Evolutionary conservation across 2,797 vertebrate species (phyloP).

Genomic region (Sebastes aleutianus): DNA sequence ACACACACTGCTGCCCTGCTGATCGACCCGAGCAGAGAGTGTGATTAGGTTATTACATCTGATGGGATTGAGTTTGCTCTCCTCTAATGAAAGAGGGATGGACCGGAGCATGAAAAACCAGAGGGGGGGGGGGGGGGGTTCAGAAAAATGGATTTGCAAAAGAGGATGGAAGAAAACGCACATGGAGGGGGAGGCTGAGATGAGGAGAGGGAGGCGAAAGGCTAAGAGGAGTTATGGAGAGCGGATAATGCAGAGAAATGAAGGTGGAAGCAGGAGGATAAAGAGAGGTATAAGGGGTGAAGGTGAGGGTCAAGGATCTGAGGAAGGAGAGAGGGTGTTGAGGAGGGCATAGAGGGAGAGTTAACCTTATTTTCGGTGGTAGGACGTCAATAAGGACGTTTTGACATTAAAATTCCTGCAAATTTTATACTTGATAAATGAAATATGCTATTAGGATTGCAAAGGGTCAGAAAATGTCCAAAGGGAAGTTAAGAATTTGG

Average conservation of each 20-base stretch:
- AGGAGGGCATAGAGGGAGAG: not conserved
- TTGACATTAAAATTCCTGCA: not conserved
- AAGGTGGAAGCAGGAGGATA: not conserved
- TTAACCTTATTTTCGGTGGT: conserved; percentile 31
- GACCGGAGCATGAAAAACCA: conserved; percentile 22
- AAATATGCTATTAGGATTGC: not conserved
- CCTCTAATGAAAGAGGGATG: conserved; percentile 68
- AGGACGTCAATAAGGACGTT: not conserved
- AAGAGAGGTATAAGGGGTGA: conserved; percentile 10
- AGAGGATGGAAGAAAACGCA: not conserved
- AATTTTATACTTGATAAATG: conserved; percentile 9
- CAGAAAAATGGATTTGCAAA: conserved; percentile 23
- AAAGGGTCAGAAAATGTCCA: not conserved
- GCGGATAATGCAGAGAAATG: not conserved
- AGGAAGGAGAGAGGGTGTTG: not conserved
- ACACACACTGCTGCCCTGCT: not conserved
- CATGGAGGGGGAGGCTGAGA: not conserved
- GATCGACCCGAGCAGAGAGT: conserved; percentile 28
- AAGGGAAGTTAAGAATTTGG: not conserved
- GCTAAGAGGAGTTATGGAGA: conserved; percentile 11
- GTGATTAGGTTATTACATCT: conserved; percentile 62
- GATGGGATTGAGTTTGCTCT: conserved; percentile 66
- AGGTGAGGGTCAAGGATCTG: conserved; percentile 47
- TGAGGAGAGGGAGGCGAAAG: not conserved
- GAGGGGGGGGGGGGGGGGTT: not conserved